phyloP scores from a whole-genome alignment of 30 jellyfish, hydroid and myxozoan species.

The Pseudorhiza aurosa region DNA sequence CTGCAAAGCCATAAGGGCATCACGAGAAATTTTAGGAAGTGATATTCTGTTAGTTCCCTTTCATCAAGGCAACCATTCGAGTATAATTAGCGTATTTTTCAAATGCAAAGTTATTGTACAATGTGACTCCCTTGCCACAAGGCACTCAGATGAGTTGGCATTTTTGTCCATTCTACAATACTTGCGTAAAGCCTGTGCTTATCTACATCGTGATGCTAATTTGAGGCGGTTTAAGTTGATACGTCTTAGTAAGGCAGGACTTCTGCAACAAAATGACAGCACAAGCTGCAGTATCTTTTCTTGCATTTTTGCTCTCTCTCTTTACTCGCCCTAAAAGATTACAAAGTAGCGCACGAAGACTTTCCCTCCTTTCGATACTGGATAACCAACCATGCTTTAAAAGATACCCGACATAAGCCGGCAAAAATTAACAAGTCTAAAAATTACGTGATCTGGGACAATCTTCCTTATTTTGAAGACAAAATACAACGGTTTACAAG shows the following conservation, averaged over 20 bases:
- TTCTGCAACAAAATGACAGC: slow-evolving; percentile 2
- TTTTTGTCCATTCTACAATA: neutral
- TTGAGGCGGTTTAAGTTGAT: neutral
- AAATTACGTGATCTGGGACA: neutral
- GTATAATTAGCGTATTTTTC: neutral
- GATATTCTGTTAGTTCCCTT: neutral
- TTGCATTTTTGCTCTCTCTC: neutral
- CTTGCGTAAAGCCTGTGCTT: neutral
- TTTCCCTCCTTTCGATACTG: slow-evolving; percentile 1
- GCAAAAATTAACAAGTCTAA: neutral
- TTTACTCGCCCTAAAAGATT: neutral
- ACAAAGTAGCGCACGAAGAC: neutral
- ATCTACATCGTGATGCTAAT: neutral
- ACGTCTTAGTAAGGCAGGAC: slow-evolving; percentile 10
- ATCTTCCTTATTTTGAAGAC: neutral
- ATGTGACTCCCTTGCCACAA: slow-evolving; percentile 3
- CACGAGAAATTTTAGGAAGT: neutral
- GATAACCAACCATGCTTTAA: neutral
- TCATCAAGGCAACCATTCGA: slow-evolving; percentile 5
- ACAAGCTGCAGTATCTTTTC: slow-evolving; percentile 2
- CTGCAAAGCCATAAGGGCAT: neutral
- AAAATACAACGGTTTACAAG: neutral
- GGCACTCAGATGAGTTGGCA: neutral
- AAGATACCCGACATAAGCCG: neutral
- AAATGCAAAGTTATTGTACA: neutral